A percentile compares a stretch with the other conserved stretches of the same genome.
These are phyloP conservation scores for Acomys russatus DNA, from an alignment of 2,797 vertebrate species.

Conservation along the genomic window DNA sequence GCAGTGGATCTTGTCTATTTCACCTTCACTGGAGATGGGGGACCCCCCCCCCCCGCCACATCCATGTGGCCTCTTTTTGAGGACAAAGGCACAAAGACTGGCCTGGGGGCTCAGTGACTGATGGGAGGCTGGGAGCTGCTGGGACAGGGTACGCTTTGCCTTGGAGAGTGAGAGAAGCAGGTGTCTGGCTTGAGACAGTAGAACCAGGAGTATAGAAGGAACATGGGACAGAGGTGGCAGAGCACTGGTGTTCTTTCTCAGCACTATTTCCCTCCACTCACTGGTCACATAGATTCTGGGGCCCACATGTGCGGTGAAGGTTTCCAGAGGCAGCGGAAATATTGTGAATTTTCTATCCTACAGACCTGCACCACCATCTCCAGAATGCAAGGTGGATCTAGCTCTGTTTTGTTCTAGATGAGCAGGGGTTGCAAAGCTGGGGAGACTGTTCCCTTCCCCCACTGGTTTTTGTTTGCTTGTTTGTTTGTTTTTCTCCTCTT, in stretches of 20 bases:
- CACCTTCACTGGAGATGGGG: not conserved
- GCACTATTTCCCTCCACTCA: constrained; percentile 79
- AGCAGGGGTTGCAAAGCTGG: not conserved
- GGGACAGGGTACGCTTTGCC: constrained; percentile 72
- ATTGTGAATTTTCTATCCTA: constrained; percentile 27
- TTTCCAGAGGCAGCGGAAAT: constrained; percentile 67
- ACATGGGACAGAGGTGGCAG: constrained; percentile 69
- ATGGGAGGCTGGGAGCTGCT: constrained; percentile 39
- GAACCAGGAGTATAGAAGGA: constrained; percentile 38
- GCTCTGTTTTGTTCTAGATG: not conserved
- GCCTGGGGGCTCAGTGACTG: constrained; percentile 3
- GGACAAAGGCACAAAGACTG: constrained; percentile 75
- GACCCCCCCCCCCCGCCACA: constrained; percentile 65
- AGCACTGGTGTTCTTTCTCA: constrained; percentile 81
- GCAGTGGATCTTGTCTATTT: not conserved
- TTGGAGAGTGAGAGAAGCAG: constrained; percentile 71
- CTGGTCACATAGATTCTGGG: constrained; percentile 78
- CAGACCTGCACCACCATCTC: not conserved
- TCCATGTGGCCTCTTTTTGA: not conserved
- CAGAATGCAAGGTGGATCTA: not conserved
- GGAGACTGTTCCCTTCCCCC: not conserved
- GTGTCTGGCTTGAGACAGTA: constrained; percentile 82
- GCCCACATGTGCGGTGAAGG: constrained; percentile 71
- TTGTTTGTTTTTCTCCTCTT: too few relatives aligned
- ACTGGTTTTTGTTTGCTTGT: constrained; percentile 12